Evolutionary conservation across 2,113 vertebrate species (phyloP).

Genomic region (Empidonax alnorum): DNA sequence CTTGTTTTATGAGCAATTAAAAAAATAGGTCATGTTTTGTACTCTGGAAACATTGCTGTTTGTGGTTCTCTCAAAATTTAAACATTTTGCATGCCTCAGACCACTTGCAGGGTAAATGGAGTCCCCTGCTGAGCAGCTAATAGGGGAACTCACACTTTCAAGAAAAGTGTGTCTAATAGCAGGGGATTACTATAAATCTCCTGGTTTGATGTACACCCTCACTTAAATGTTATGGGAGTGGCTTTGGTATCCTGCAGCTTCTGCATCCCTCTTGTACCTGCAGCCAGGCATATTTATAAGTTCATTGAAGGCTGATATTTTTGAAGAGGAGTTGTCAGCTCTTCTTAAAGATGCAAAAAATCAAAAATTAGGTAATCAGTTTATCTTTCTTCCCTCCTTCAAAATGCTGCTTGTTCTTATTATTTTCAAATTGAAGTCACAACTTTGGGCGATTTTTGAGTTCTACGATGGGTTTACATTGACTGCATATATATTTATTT

Average conservation of each 20-base stretch:
- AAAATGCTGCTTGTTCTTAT: not conserved
- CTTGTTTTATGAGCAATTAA: slow-evolving; percentile 11
- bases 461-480: not conserved
- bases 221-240: not conserved
- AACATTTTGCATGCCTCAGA: slow-evolving; percentile 12
- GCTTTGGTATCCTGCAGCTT: not conserved
- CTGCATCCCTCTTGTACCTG: not conserved
- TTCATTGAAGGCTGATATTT: not conserved
- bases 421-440: not conserved
- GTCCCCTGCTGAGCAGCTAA: slow-evolving; percentile 6
- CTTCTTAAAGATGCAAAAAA: not conserved
- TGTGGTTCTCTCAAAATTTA: slow-evolving; percentile 7
- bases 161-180: slow-evolving; percentile 15
- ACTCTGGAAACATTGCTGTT: not conserved
- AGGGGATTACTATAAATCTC: slow-evolving; percentile 15
- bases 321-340: not conserved
- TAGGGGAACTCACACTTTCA: slow-evolving; percentile 2
- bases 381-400: not conserved
- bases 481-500: not conserved
- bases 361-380: not conserved
- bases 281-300: not conserved
- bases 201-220: not conserved
- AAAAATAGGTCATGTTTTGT: slow-evolving; percentile 1
- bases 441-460: not conserved
- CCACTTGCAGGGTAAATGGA: not conserved